phyloP scores from a whole-genome alignment of 1,140 invertebrate genomes.

The Drosophila lacertosa region DNA sequence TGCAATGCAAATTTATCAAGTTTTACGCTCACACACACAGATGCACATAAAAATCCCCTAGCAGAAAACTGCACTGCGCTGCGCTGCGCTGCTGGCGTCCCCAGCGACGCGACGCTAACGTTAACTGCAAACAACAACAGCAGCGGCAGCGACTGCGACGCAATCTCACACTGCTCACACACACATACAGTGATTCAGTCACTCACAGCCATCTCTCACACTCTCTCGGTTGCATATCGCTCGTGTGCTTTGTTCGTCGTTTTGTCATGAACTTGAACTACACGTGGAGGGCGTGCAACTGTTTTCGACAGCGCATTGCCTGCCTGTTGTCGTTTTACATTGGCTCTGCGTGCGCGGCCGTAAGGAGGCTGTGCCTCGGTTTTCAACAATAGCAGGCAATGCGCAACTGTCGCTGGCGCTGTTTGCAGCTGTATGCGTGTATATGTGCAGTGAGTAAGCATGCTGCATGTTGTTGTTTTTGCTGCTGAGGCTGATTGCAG shows the following conservation, averaged over 20 bases:
- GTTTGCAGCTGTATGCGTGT: constrained; percentile 1
- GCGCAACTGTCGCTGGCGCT: constrained; percentile 42
- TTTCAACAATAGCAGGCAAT: constrained; percentile 63
- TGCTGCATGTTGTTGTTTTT: constrained; percentile 7
- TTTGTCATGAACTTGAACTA: constrained; percentile 83
- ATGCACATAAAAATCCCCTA: not conserved
- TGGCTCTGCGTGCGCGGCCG: not conserved
- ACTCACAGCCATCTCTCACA: constrained; percentile 31
- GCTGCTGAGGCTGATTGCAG: constrained; percentile 42
- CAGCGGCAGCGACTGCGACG: constrained; percentile 24
- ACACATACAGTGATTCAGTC: not conserved
- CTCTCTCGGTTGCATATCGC: constrained; percentile 33
- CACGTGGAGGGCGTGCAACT: constrained; percentile 81
- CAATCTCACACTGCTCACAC: constrained; percentile 20
- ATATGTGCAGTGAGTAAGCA: constrained; percentile 66
- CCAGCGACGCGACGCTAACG: constrained; percentile 33
- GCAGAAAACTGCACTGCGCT: constrained; percentile 39
- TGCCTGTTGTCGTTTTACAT: constrained; percentile 7
- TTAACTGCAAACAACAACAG: constrained; percentile 20
- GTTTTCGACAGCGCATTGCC: constrained; percentile 57
- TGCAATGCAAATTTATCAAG: constrained; percentile 57
- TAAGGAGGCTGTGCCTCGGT: constrained; percentile 68
- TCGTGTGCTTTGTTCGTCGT: constrained; percentile 56
- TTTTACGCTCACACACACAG: not conserved
- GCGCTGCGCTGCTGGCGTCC: constrained; percentile 41